Percentiles rank a stretch among this genome's conserved stretches.
phyloP scores from a whole-genome alignment of 2,113 vertebrate genomes.

The Trogon surrucura region DNA sequence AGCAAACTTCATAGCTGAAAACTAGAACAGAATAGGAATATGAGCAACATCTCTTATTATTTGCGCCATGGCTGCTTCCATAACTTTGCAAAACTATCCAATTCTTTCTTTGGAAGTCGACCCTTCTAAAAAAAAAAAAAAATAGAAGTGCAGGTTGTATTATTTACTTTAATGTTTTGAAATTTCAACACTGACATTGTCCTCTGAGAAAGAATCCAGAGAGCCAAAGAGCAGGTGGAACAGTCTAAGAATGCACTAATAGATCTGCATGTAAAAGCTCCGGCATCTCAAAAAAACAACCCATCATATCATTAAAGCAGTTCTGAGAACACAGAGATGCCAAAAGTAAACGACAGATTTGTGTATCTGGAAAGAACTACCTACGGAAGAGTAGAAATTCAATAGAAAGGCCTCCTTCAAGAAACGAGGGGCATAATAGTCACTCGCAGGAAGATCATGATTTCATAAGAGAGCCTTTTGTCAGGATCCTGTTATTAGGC shows the following conservation, averaged over 20 bases:
- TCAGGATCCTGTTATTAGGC: constrained; percentile 34
- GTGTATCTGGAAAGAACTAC: not conserved
- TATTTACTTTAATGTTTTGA: constrained; percentile 28
- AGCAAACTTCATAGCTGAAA: not conserved
- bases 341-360: not conserved
- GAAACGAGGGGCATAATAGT: not conserved
- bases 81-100: not conserved
- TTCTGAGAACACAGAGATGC: not conserved
- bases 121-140: not conserved
- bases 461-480: constrained; percentile 10
- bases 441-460: not conserved
- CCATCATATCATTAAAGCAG: not conserved
- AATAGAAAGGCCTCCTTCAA: not conserved
- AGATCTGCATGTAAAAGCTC: not conserved
- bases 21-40: not conserved
- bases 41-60: not conserved
- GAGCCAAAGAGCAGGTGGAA: constrained; percentile 16
- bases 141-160: constrained; percentile 6
- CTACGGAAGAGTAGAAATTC: not conserved
- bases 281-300: not conserved
- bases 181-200: not conserved
- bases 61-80: not conserved
- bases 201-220: not conserved
- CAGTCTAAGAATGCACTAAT: not conserved
- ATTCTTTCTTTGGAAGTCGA: not conserved